Conservation (phyloP, 2,888 invertebrate species). For the Dexiosoma caninum region DNA sequence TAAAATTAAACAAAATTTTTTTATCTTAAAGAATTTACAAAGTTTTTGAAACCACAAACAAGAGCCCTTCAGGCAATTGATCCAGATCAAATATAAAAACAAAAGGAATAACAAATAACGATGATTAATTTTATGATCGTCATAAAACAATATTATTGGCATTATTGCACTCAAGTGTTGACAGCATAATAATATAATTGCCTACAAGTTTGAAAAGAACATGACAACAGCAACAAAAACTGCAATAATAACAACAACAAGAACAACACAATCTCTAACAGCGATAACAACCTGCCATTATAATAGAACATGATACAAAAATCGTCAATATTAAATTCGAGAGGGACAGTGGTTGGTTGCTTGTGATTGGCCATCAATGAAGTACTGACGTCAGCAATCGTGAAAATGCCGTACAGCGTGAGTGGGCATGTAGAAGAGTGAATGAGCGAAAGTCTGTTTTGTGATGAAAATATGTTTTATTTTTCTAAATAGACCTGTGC, state of each 20-base stretch:
- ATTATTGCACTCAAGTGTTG: constrained; percentile 76
- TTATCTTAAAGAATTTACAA: neutral
- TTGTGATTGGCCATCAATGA: neutral
- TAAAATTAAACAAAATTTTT: too few relatives aligned
- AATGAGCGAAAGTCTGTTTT: too few relatives aligned
- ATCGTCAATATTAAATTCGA: neutral
- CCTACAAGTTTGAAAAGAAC: constrained; percentile 61
- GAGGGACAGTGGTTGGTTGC: neutral
- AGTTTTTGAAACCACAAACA: neutral
- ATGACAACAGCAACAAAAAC: constrained; percentile 31
- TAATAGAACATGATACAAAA: neutral
- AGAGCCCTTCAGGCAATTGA: neutral
- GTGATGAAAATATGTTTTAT: too few relatives aligned
- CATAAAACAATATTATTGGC: constrained; percentile 75
- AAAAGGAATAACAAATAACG: too few relatives aligned
- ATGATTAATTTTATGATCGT: constrained; percentile 67
- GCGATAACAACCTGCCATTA: constrained; percentile 15
- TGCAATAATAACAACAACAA: constrained; percentile 26
- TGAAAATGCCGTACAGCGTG: too few relatives aligned
- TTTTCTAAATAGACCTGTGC: too few relatives aligned
- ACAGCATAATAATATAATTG: constrained; percentile 77
- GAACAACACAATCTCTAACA: constrained; percentile 11
- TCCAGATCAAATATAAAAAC: neutral
- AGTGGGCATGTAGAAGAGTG: too few relatives aligned
- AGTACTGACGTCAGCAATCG: too few relatives aligned